Conservation (phyloP, 1,140 invertebrate species). For the Adelges cooleyi region DNA sequence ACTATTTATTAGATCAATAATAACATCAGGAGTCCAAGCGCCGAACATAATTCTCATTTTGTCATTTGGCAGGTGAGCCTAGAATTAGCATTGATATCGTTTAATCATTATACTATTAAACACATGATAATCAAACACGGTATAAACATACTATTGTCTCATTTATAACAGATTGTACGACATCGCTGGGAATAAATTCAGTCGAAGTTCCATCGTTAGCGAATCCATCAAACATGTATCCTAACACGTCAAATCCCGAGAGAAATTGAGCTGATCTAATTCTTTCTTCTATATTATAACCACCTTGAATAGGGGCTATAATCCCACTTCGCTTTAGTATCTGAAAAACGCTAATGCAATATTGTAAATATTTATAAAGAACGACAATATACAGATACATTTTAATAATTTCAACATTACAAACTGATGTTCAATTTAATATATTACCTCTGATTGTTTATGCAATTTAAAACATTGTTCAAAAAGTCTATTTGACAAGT, state of each 20-base stretch:
- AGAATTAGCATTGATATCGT: conserved; percentile 46
- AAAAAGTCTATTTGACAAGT: conserved; percentile 47
- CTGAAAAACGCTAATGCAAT: conserved; percentile 17
- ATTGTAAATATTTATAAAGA: conserved; percentile 4
- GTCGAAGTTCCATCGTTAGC: conserved; percentile 54
- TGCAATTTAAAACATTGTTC: conserved; percentile 49
- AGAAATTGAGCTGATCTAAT: conserved; percentile 47
- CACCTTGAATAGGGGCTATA: conserved; percentile 62
- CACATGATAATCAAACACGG: conserved; percentile 36
- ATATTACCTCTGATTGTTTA: conserved; percentile 40
- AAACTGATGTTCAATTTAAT: not conserved
- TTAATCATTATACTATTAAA: conserved; percentile 50
- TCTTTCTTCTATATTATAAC: conserved; percentile 49
- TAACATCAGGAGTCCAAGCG: conserved; percentile 51
- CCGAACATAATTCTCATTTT: conserved; percentile 54
- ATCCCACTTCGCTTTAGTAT: conserved; percentile 39
- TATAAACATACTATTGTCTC: conserved; percentile 43
- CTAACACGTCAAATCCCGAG: conserved; percentile 43
- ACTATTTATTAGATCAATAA: conserved; percentile 51
- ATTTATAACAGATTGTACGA: conserved; percentile 49
- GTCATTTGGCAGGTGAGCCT: conserved; percentile 50
- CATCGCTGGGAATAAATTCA: conserved; percentile 44
- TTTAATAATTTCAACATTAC: not conserved
- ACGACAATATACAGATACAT: not conserved
- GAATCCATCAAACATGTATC: conserved; percentile 70